Conservation (phyloP, 2,797 vertebrate genomes). For the Nannoperca obscura region DNA sequence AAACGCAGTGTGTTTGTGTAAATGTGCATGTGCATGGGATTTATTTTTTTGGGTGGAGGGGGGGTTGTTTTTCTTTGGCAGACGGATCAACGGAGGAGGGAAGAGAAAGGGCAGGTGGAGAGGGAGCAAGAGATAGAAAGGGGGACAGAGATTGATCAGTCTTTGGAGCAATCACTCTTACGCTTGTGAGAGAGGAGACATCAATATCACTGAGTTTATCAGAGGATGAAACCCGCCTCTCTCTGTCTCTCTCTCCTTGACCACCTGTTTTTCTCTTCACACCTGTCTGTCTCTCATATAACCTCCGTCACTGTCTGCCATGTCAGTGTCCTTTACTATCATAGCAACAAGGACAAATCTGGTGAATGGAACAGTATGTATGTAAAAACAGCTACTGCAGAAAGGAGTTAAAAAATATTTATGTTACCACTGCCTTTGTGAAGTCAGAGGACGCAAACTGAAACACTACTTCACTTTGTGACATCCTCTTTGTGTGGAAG, state of each 20-base stretch:
- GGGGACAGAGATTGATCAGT: constrained; percentile 11
- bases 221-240: neutral
- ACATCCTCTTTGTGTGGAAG: constrained; percentile 10
- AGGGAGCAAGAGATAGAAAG: neutral
- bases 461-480: constrained; percentile 1
- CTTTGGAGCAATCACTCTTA: constrained; percentile 29
- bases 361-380: no score
- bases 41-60: neutral
- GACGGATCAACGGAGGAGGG: constrained; percentile 12
- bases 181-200: constrained; percentile 23
- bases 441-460: neutral
- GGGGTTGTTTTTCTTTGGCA: constrained; percentile 50
- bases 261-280: constrained; percentile 14
- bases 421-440: neutral
- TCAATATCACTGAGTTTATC: constrained; percentile 37
- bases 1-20: constrained; percentile 9
- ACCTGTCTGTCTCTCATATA: neutral
- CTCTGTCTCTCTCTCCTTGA: constrained; percentile 1
- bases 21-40: constrained; percentile 6
- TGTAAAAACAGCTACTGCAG: neutral
- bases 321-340: neutral
- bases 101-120: constrained; percentile 24
- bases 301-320: neutral
- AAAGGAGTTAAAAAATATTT: neutral
- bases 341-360: no score